phyloP scores from a whole-genome alignment of 1,140 invertebrate genomes.

The Aphelinus certus region DNA sequence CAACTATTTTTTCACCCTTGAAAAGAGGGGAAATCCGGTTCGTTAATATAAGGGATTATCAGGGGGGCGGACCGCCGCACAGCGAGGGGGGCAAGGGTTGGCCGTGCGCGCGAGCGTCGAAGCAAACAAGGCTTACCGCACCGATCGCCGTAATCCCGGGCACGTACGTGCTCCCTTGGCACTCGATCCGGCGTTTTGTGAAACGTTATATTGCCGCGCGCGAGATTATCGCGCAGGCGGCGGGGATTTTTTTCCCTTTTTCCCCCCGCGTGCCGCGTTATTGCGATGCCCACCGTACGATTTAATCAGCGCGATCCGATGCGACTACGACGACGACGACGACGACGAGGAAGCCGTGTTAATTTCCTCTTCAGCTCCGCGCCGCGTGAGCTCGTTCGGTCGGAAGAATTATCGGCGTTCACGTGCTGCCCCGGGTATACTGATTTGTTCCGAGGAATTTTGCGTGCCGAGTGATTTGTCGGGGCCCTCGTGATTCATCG shows the following conservation, averaged over 20 bases:
- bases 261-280: neutral
- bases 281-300: neutral
- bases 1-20: no score
- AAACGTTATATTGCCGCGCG: neutral
- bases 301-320: conserved; percentile 7
- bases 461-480: neutral
- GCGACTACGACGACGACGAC: no score
- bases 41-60: conserved; percentile 36
- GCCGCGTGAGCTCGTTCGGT: neutral
- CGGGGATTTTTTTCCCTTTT: neutral
- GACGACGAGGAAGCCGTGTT: no score
- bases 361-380: neutral
- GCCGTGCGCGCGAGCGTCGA: conserved; percentile 33
- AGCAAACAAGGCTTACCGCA: conserved; percentile 60
- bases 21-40: conserved; percentile 1
- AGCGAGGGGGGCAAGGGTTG: conserved; percentile 38
- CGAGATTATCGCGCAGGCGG: conserved; percentile 15
- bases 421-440: no score
- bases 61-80: conserved; percentile 15
- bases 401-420: neutral
- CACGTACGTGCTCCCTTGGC: conserved; percentile 50
- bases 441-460: neutral
- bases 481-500: neutral
- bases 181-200: neutral
- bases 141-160: conserved; percentile 58